Conservation (phyloP, 2,888 invertebrate genomes). For the Torymus texanus region DNA sequence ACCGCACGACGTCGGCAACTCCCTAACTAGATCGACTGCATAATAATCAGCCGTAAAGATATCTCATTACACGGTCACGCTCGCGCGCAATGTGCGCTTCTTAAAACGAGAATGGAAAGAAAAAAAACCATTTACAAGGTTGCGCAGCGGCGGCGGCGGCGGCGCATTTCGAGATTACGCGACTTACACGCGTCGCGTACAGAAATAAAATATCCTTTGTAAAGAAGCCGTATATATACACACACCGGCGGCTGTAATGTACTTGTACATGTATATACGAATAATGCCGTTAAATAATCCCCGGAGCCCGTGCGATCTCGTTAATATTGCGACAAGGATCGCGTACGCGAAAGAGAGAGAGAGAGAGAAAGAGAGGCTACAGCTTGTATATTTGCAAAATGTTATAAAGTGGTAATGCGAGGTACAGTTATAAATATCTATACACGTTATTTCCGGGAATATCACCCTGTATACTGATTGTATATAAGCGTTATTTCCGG, state of each 20-base stretch:
- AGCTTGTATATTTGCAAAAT: neutral
- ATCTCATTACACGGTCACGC: constrained; percentile 10
- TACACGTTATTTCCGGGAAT: no score
- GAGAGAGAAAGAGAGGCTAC: neutral
- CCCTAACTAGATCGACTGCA: constrained; percentile 8
- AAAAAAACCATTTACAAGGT: constrained; percentile 20
- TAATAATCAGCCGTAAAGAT: constrained; percentile 15
- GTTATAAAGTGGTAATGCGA: neutral
- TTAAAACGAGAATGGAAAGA: neutral
- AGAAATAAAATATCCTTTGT: constrained; percentile 37
- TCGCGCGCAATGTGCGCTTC: neutral
- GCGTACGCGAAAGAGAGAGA: neutral
- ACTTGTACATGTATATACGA: no score
- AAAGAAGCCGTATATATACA: constrained; percentile 4
- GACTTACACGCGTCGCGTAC: constrained; percentile 3
- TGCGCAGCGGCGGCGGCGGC: neutral
- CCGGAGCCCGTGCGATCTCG: neutral
- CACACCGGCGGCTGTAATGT: neutral
- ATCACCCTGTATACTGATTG: no score
- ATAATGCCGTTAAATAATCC: no score
- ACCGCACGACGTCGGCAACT: neutral
- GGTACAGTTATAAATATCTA: no score
- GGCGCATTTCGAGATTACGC: neutral
- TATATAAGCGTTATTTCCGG: no score
- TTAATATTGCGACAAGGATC: constrained; percentile 20